phyloP scores from a whole-genome alignment of 1,140 invertebrate genomes.

The Drosophila bipectinata region DNA sequence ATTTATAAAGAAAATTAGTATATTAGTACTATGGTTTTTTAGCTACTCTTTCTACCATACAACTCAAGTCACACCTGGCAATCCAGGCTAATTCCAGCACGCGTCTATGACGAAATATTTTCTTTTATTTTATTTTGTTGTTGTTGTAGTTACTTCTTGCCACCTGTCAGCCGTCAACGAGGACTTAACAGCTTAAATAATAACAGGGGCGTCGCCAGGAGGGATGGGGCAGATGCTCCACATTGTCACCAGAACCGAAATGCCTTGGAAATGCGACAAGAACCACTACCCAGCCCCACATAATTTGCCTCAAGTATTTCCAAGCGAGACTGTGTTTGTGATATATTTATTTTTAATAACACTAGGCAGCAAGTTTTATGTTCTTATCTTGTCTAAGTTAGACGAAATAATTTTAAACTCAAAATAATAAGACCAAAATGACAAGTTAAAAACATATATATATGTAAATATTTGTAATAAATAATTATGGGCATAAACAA shows the following conservation, averaged over 20 bases:
- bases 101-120: conserved; percentile 60
- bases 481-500: background rate
- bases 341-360: conserved; percentile 67
- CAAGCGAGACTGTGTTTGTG: conserved; percentile 24
- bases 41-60: background rate
- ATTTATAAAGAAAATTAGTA: background rate
- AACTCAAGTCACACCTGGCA: conserved; percentile 7
- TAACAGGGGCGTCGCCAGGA: background rate
- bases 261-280: conserved; percentile 50
- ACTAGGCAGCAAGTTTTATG: conserved; percentile 11
- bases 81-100: conserved; percentile 64
- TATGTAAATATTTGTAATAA: background rate
- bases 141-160: conserved; percentile 17
- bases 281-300: conserved; percentile 43
- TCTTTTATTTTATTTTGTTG: background rate
- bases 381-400: too few relatives aligned
- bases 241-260: conserved; percentile 54
- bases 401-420: too few relatives aligned
- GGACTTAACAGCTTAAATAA: conserved; percentile 65
- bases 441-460: too few relatives aligned
- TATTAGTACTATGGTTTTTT: background rate
- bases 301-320: conserved; percentile 67
- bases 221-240: conserved; percentile 36
- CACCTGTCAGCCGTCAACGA: conserved; percentile 70
- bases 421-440: too few relatives aligned